Evolutionary conservation across 1,140 invertebrate species (phyloP).

Genomic region (Oppia nitens): DNA sequence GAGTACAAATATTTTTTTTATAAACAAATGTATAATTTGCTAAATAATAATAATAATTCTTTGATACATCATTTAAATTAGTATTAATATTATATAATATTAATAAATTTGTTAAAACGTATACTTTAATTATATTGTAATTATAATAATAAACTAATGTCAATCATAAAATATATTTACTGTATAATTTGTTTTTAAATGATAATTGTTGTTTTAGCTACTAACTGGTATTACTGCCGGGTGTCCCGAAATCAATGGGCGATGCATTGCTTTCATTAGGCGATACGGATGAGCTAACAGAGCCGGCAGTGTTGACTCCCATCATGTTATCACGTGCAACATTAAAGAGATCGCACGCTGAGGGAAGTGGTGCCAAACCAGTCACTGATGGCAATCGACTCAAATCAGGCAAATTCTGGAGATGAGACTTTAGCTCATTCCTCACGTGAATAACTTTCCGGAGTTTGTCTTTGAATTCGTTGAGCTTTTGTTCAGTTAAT

Average conservation of each 20-base stretch:
- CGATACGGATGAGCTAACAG: conserved; percentile 3
- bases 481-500: conserved; percentile 63
- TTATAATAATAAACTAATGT: too few species aligned
- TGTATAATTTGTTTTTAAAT: too few species aligned
- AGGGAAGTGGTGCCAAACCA: conserved; percentile 72
- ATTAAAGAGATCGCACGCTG: conserved; percentile 78
- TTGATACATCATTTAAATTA: too few species aligned
- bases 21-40: too few species aligned
- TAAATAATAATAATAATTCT: too few species aligned
- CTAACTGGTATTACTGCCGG: background rate
- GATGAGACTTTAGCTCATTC: conserved; percentile 71
- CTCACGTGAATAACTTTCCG: conserved; percentile 63
- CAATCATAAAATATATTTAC: too few species aligned
- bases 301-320: background rate
- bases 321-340: background rate
- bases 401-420: conserved; percentile 79
- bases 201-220: background rate
- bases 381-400: conserved; percentile 75
- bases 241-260: background rate
- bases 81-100: too few species aligned
- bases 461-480: conserved; percentile 74
- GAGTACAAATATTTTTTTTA: too few species aligned
- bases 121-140: too few species aligned
- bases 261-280: conserved; percentile 5
- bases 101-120: too few species aligned